Evolutionary conservation across 2,113 vertebrate species (phyloP), one percentile per base, ranked within the genome.

Genomic region (Halichoerus grypus): DNA sequence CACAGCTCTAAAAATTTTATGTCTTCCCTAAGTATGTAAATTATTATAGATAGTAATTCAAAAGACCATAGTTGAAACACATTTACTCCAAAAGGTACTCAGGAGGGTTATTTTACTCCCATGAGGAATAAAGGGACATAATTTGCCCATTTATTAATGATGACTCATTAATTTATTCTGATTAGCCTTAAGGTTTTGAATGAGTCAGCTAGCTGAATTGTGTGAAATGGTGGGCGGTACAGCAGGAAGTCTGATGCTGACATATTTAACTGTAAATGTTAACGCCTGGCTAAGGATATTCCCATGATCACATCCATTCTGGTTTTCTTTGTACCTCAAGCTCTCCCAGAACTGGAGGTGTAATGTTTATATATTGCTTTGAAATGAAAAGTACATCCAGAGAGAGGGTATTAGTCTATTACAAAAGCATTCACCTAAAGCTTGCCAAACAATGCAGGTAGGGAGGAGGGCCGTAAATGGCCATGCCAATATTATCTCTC

Each of bases 141-240:
- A 11, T 80, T 28, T 92, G 61, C 12, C 61, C 2, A 7, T 53
- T 92, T 63, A 42, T 84, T 97, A 93, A 22, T 61, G 57, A 94
- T 94, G 96, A 97, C 57, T 95, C 88, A 65, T 80, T 97, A 96
- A 93, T 98, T 97, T 96, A 97, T 96, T 96, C 91, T 93, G 76
- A 95, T 95, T 76, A 83, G 77, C 28, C 74, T 91, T 71, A 74
- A 96, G 88, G 84, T 69, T 97, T 85, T 77, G 46, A 94, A 83
- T 93, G 91, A 98, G 71, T 98, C 97, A 97, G 15, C 59, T 72
- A 19, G 49, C 65, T 94, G 51, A 97, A 76, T 7, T 69, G 92
- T 97, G 94, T 80, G 84, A 96, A 95, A 22, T 5, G 8, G 94
- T 96, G 97, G 94, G 95, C 53, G 90, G 90, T 42, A 22, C 76